Conservation (phyloP, 2,797 vertebrate genomes). For the Loris lydekkerianus region DNA sequence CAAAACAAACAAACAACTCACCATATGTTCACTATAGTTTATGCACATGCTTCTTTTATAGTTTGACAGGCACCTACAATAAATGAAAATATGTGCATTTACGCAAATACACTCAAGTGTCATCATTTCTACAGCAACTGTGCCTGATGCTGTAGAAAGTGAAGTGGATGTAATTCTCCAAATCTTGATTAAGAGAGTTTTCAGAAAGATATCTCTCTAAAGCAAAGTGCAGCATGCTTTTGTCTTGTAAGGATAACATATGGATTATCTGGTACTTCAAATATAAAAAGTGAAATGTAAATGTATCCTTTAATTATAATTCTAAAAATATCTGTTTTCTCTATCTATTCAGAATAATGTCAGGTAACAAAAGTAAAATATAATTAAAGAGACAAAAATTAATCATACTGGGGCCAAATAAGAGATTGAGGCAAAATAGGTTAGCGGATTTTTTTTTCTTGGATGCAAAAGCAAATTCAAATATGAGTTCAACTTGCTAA, state of each 20-base stretch:
- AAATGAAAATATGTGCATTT: constrained; percentile 61
- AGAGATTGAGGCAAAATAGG: constrained; percentile 38
- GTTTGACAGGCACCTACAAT: constrained; percentile 56
- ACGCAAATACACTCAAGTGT: neutral
- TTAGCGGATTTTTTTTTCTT: constrained; percentile 37
- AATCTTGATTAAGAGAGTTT: constrained; percentile 48
- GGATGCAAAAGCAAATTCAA: constrained; percentile 78
- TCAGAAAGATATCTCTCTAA: neutral
- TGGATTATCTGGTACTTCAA: constrained; percentile 28
- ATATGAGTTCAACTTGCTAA: constrained; percentile 73
- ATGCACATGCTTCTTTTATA: constrained; percentile 28
- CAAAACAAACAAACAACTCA: constrained; percentile 47
- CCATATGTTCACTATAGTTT: constrained; percentile 58
- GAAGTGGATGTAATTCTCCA: neutral
- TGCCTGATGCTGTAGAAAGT: constrained; percentile 1
- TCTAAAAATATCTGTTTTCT: constrained; percentile 17
- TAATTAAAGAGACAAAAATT: constrained; percentile 63
- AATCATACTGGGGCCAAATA: constrained; percentile 34
- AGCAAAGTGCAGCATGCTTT: neutral
- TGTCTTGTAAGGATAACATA: neutral
- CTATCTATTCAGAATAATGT: constrained; percentile 49
- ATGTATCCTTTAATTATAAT: constrained; percentile 59
- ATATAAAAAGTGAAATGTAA: constrained; percentile 41
- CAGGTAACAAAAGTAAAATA: constrained; percentile 67
- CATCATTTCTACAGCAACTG: constrained; percentile 32